Percentiles rank a stretch among this genome's conserved stretches.
phyloP scores from a whole-genome alignment of 2,888 invertebrate species.

The Clivina fossor region DNA sequence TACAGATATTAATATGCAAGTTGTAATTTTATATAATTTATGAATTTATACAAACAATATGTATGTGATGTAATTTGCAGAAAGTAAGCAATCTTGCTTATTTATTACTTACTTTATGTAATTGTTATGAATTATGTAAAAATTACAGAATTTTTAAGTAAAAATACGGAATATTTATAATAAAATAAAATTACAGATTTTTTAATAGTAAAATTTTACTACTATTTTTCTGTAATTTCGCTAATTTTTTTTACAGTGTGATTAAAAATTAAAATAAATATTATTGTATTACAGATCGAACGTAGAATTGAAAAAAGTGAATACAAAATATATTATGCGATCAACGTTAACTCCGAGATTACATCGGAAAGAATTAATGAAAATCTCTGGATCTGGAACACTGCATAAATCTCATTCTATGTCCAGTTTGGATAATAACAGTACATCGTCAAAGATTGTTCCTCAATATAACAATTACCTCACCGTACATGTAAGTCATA shows the following conservation, averaged over 20 bases:
- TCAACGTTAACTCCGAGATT: constrained; percentile 79
- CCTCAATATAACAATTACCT: constrained; percentile 70
- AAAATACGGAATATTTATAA: too few relatives aligned
- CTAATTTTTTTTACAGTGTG: too few relatives aligned
- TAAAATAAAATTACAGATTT: too few relatives aligned
- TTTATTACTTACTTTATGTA: too few relatives aligned
- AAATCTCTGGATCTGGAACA: constrained; percentile 61
- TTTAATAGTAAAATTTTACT: neutral
- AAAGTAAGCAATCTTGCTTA: too few relatives aligned
- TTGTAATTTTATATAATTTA: too few relatives aligned
- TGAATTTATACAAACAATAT: too few relatives aligned
- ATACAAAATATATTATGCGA: constrained; percentile 81
- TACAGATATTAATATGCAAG: too few relatives aligned
- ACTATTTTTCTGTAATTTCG: constrained; percentile 2
- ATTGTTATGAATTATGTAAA: too few relatives aligned
- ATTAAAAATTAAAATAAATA: too few relatives aligned
- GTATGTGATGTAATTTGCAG: too few relatives aligned
- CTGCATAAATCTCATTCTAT: constrained; percentile 72
- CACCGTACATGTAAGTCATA: constrained; percentile 68
- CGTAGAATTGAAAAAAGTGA: constrained; percentile 71
- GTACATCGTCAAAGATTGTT: constrained; percentile 58
- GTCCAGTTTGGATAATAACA: constrained; percentile 66
- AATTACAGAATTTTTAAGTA: too few relatives aligned
- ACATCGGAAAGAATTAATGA: constrained; percentile 70
- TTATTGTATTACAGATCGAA: constrained; percentile 60